A percentile compares a stretch with the other conserved stretches of the same genome.
These are phyloP conservation scores for Bubo blakistoni DNA, from an alignment of 2,113 vertebrate genomes.

Conservation along the genomic window DNA sequence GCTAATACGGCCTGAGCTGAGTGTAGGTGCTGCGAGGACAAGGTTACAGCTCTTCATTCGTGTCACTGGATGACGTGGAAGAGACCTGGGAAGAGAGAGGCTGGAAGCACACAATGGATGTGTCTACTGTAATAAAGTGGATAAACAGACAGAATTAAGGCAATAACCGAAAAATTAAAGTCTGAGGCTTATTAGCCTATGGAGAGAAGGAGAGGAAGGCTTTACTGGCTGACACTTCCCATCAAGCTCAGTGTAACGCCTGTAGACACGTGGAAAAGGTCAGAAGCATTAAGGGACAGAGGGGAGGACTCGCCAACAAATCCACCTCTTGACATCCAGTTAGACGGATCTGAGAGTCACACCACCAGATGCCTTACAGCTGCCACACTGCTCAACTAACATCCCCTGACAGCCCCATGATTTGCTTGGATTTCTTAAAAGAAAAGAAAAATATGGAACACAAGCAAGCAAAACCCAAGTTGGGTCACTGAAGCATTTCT, in stretches of 20 bases:
- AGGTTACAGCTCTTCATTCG: not conserved
- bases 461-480: not conserved
- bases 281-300: not conserved
- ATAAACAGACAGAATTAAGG: not conserved
- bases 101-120: not conserved
- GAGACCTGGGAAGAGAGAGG: not conserved
- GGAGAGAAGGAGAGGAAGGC: not conserved
- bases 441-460: not conserved
- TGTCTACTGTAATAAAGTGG: not conserved
- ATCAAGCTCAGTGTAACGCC: rapidly evolving
- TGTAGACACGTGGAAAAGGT: not conserved
- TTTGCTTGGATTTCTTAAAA: not conserved
- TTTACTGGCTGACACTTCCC: not conserved
- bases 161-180: not conserved
- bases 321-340: not conserved
- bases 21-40: rapidly evolving
- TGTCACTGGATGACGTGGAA: not conserved
- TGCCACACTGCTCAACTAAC: not conserved
- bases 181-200: not conserved
- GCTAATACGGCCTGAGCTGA: not conserved
- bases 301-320: not conserved
- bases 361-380: not conserved
- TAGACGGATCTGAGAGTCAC: not conserved
- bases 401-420: not conserved
- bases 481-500: not conserved